A percentile compares a stretch with the other conserved stretches of the same genome.
These are phyloP conservation scores for Anguilla pacifica DNA, from an alignment of 2,797 vertebrate genomes.

Conservation along the genomic window DNA sequence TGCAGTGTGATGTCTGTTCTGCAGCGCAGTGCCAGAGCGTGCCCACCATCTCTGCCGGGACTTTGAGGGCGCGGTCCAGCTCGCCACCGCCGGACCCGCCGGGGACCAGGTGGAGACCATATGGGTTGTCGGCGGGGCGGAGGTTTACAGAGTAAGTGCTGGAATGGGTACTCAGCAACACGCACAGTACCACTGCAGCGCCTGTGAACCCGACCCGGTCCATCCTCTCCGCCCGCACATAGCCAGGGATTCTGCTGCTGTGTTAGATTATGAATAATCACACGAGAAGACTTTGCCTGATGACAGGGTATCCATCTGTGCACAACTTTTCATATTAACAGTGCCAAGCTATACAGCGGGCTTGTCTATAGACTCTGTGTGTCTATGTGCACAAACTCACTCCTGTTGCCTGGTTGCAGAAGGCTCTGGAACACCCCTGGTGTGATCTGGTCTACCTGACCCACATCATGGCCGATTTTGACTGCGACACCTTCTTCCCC, in stretches of 20 bases:
- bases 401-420: slow-evolving; percentile 55
- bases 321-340: too few relatives aligned
- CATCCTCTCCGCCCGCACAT: too few relatives aligned
- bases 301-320: too few relatives aligned
- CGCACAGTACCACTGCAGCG: too few relatives aligned
- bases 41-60: slow-evolving; percentile 71
- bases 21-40: slow-evolving; percentile 66
- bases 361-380: too few relatives aligned
- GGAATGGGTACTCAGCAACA: background rate
- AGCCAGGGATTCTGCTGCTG: too few relatives aligned
- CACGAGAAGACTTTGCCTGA: too few relatives aligned
- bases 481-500: slow-evolving; percentile 80
- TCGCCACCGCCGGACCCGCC: slow-evolving; percentile 60
- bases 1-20: background rate
- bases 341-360: too few relatives aligned
- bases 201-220: too few relatives aligned
- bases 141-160: slow-evolving; percentile 68
- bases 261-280: too few relatives aligned
- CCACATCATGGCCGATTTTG: slow-evolving; percentile 74
- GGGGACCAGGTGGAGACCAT: slow-evolving; percentile 73
- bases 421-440: slow-evolving; percentile 72
- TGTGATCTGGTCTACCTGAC: slow-evolving; percentile 79
- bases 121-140: slow-evolving; percentile 75
- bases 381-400: too few relatives aligned
- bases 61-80: slow-evolving; percentile 59